Base-by-base conservation (phyloP, 2,113 vertebrate species). In the Ceyx margarethae region DNA sequence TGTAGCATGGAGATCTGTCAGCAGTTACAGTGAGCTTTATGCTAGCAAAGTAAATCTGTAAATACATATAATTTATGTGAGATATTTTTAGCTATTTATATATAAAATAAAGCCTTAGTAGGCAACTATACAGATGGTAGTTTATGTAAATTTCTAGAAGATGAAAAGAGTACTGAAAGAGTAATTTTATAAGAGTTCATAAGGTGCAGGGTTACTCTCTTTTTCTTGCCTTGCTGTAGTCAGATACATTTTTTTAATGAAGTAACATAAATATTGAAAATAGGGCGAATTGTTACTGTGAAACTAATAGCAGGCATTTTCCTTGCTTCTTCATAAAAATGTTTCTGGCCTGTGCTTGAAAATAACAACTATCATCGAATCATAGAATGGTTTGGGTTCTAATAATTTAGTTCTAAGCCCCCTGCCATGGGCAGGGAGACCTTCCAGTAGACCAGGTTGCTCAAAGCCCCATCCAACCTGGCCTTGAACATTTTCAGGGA, bases 221-320 rank as follows among this genome's bases (percentile, higher is more conserved):
- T 29, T 69, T 19, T 35, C 37, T 83, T 1, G 3, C 14, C 66
- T 58, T 48, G 45, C 26, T 74, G 28, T 67, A 58, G 46, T 16
- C 20, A 60, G 46, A 37, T 77, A 21, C 28, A 67, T 93, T 77
- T 85, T 17, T 72, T 72, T 87, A 61, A 68, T 61, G 50, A 79
- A 91, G 28, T 72, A 87, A 53, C 14, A 26, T 29, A 4, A 20
- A 48, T 78, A 45, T 35, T 72, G 35, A 81, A 8, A 14, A 29
- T 72, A 81, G 43, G n/a, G 13, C 51, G 28, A 87, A 29, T 90
- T 95, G 85, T 91, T 81, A 80, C 40, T 64, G 16, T 85, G 81
- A 94, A 96, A 95, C 82, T 85, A 80, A 74, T 74, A 94, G 68
- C 69, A 88, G 64, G 23, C 26, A 25, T 95, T 95, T 94, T 77